A percentile compares a stretch with the other conserved stretches of the same genome.
These are phyloP conservation scores for Alauda arvensis DNA, from an alignment of 2,797 vertebrate genomes.

Conservation along the genomic window DNA sequence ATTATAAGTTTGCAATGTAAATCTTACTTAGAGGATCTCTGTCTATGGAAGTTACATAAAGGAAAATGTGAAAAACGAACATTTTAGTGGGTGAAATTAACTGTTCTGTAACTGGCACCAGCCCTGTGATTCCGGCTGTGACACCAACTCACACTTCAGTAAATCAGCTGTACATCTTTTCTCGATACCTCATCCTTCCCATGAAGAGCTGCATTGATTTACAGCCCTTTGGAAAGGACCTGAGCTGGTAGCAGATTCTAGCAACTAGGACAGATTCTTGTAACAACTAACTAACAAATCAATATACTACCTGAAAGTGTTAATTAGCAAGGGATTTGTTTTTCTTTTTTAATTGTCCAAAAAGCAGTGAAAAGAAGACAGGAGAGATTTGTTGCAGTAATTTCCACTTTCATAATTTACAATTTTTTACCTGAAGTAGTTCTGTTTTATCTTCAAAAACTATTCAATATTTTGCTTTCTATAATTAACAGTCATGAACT, in stretches of 20 bases:
- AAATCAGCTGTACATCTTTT: neutral
- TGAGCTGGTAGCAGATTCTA: neutral
- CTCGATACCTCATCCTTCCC: neutral
- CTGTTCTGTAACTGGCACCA: neutral
- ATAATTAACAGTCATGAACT: neutral
- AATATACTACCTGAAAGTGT: neutral
- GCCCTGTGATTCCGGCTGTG: neutral
- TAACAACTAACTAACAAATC: neutral
- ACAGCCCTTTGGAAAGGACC: neutral
- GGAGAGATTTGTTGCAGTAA: neutral
- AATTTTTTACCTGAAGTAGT: neutral
- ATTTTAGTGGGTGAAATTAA: neutral
- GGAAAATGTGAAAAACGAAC: neutral
- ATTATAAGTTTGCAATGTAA: neutral
- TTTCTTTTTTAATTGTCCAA: neutral
- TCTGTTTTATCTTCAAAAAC: neutral
- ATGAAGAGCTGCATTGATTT: neutral
- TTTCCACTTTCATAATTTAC: neutral
- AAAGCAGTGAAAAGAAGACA: slow-evolving; percentile 25
- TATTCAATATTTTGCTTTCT: neutral
- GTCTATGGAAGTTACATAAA: neutral
- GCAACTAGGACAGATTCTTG: neutral
- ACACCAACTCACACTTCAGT: neutral
- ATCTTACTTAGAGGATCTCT: neutral
- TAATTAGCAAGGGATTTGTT: neutral